Base-by-base conservation (phyloP, 2,888 invertebrate species). In the Rambutsinella grinnellia region DNA sequence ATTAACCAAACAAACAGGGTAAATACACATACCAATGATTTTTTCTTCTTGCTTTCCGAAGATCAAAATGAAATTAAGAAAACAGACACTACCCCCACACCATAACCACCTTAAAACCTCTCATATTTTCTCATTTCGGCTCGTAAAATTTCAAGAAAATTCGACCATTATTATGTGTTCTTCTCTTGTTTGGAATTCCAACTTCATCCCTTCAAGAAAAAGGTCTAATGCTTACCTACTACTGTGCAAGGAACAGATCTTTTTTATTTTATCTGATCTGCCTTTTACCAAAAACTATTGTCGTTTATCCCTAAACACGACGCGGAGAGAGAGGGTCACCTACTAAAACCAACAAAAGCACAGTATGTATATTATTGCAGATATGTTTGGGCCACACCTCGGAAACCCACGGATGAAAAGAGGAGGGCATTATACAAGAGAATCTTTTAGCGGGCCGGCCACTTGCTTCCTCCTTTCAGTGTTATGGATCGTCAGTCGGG, bases 101-200 rank as follows among this genome's bases (percentile, higher is more conserved):
- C n/a, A n/a, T n/a, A n/a, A n/a, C n/a, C n/a, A n/a, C n/a, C n/a
- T n/a, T n/a, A n/a, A n/a, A n/a, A n/a, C n/a, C n/a, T n/a, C n/a
- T 77, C 81, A 80, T 79, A 79, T 82, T 82, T 82, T 82, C 79
- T 76, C 78, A 79, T 77, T 79, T 76, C 62, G 66, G 65, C 56
- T 76, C 79, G 68, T 77, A 79, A 76, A 76, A 65, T 65, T 67
- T 79, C 70, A 70, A 72, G 72, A 79, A 79, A 79, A 79, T 78
- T 79, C 75, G 77, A 24, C 79, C 78, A 79, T 81, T 81, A 76
- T 13, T 8, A 36, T 13, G 36, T 36, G 36, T 36, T 79, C 49
- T 65, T 62, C 19, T 36, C 58, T 72, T 28, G 36, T 62, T 24
- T 28, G 53, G 65, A 62, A 68, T 68, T 74, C 68, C 77, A 63